Percentiles rank a stretch among this genome's conserved stretches.
These are phyloP conservation scores for Peromyscus eremicus DNA, from an alignment of 2,797 vertebrate genomes.

Conservation along the genomic window DNA sequence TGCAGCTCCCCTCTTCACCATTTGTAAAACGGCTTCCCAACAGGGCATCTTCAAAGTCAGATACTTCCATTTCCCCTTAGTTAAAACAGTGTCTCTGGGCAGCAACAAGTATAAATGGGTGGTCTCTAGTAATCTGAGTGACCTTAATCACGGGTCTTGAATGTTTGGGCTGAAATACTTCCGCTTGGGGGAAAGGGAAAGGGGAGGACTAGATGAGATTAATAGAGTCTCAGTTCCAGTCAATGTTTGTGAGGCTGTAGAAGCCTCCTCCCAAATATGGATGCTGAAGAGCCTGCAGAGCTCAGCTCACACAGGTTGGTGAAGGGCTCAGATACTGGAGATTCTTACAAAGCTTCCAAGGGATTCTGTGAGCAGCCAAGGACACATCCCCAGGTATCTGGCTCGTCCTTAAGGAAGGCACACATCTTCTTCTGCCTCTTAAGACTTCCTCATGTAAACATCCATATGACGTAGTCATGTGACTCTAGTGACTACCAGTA, in stretches of 20 bases:
- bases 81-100: neutral
- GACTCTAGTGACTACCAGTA: neutral
- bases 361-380: neutral
- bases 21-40: neutral
- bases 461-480: rapidly evolving
- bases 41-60: neutral
- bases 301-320: neutral
- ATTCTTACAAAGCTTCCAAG: neutral
- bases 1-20: neutral
- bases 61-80: neutral
- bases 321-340: neutral
- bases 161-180: neutral
- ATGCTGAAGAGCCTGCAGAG: neutral
- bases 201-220: neutral
- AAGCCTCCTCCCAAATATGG: neutral
- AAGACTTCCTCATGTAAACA: neutral
- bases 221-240: neutral
- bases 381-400: neutral
- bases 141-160: neutral
- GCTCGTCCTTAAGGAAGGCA: neutral
- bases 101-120: neutral
- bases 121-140: neutral
- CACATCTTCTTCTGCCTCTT: neutral
- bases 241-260: neutral
- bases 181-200: neutral